These are phyloP conservation scores for Proteles cristata DNA, from an alignment of 2,113 vertebrate species.

Conservation along the genomic window DNA sequence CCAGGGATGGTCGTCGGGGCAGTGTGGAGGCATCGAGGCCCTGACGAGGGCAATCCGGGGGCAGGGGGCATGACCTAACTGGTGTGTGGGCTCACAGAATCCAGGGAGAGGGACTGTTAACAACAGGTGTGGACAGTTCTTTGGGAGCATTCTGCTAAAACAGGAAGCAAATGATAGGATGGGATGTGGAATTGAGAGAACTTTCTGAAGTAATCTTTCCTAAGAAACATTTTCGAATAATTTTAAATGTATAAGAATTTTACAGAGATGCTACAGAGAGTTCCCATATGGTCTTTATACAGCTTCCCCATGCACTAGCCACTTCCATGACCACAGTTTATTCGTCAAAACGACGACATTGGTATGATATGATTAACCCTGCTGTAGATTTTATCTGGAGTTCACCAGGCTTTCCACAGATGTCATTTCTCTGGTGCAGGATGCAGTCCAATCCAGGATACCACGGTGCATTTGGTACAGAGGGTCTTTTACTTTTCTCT, in stretches of 20 bases:
- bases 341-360: background rate
- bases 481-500: background rate
- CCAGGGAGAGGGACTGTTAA: rapidly evolving
- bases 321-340: background rate
- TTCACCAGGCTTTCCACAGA: background rate
- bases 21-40: rapidly evolving
- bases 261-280: background rate
- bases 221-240: background rate
- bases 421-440: background rate
- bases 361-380: rapidly evolving
- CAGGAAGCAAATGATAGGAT: background rate
- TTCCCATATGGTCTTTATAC: background rate
- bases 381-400: too few species aligned
- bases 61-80: rapidly evolving
- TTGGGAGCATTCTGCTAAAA: background rate
- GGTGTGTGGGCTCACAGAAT: background rate
- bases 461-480: background rate
- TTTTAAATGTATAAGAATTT: background rate
- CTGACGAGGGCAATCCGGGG: rapidly evolving
- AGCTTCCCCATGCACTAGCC: rapidly evolving
- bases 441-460: background rate
- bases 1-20: rapidly evolving
- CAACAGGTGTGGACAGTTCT: background rate
- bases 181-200: background rate
- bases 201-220: background rate